Evolutionary conservation across 2,888 invertebrate genomes (phyloP).

Genomic region (Linhomoeus sp.): DNA sequence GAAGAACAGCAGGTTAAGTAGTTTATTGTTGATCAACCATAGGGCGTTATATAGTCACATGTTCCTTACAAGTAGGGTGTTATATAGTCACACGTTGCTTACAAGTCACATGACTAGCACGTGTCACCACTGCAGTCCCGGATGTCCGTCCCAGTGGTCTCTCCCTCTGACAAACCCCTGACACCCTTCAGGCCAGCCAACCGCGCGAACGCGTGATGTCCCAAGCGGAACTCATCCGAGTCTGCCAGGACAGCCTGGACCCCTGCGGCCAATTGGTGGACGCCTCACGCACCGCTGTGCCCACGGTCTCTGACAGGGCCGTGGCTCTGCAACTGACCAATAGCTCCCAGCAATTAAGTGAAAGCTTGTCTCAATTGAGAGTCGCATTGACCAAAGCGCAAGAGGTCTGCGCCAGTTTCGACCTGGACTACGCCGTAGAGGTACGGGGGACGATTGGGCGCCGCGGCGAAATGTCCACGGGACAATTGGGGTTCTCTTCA

Average conservation of each 20-base stretch:
- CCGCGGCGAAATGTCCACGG: no score
- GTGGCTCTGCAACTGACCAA: conserved; percentile 52
- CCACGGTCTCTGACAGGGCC: conserved; percentile 56
- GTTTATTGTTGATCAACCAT: no score
- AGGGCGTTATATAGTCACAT: no score
- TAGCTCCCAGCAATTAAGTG: conserved; percentile 43
- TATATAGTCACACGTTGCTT: no score
- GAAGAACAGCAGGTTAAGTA: no score
- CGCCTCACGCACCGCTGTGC: conserved; percentile 57
- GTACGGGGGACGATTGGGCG: no score
- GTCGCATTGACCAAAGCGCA: conserved; percentile 41
- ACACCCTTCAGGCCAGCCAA: neutral
- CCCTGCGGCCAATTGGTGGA: conserved; percentile 45
- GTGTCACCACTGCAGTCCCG: no score
- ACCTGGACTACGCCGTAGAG: conserved; percentile 54
- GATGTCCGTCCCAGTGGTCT: no score
- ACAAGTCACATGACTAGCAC: no score
- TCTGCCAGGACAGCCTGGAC: conserved; percentile 18
- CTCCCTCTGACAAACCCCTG: neutral
- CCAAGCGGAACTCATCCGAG: conserved; percentile 21
- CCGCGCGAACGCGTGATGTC: no score
- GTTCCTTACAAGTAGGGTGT: no score
- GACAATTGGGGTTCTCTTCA: neutral
- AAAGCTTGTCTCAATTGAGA: conserved; percentile 43
- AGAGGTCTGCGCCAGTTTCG: conserved; percentile 46